Evolutionary conservation across 2,113 vertebrate species (phyloP).

Genomic region (Microcebus ravelobensis): DNA sequence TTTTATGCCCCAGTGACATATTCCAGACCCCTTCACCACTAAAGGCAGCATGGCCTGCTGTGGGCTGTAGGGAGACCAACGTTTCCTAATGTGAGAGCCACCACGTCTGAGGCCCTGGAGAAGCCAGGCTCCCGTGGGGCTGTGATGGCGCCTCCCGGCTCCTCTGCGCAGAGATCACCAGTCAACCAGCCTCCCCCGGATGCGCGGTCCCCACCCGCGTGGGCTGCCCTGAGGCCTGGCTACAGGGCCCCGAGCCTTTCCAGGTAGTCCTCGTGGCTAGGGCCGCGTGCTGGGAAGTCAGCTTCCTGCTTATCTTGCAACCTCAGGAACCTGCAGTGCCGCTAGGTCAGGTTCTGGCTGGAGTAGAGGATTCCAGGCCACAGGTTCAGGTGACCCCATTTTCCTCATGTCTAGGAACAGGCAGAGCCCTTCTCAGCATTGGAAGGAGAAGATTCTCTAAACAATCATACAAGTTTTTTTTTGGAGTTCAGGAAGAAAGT

Average conservation of each 20-base stretch:
- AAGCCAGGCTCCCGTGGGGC: not conserved
- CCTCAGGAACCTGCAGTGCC: not conserved
- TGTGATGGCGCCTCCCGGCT: not conserved
- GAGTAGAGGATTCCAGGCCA: not conserved
- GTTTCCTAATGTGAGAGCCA: not conserved
- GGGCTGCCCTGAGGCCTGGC: too few species aligned
- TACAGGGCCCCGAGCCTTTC: too few species aligned
- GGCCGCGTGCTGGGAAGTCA: not conserved
- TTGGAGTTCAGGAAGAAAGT: conserved; percentile 63
- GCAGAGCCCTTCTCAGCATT: not conserved
- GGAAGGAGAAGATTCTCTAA: not conserved
- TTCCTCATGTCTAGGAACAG: not conserved
- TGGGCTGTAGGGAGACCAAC: not conserved
- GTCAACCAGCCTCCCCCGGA: not conserved
- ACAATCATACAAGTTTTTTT: conserved; percentile 33
- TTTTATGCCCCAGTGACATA: not conserved
- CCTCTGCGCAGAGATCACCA: not conserved
- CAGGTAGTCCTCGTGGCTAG: fast-evolving
- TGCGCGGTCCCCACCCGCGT: not conserved
- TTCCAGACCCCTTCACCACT: not conserved
- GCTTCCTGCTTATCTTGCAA: not conserved
- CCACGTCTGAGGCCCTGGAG: not conserved
- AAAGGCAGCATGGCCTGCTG: not conserved
- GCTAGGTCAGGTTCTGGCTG: not conserved
- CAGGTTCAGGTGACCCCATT: not conserved